Evolutionary conservation across 2,888 invertebrate genomes (phyloP), one percentile per base, ranked within the genome.

Genomic region (Cheilosia variabilis): DNA sequence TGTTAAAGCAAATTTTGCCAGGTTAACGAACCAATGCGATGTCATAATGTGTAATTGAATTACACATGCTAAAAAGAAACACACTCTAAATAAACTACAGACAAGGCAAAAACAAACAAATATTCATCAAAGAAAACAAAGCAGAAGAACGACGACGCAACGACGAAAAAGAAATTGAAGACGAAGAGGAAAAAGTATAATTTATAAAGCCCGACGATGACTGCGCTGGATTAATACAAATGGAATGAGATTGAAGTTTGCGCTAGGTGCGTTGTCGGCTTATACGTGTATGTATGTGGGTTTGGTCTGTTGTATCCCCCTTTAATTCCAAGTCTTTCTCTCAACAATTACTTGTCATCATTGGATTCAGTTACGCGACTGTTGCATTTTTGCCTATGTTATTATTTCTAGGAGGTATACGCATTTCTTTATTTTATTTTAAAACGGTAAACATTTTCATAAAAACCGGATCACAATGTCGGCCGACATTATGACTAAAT

Each of bases 391-490:
- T 47, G 53, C 66, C 45, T 45, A 9, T 47, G 13, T 10, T 37
- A 37, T 10, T 37, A 37, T 37, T 37, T 1, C 3, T 17, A 7
- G 19, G 17, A 45, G n/a, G 13, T 2, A 13, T 24, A 10, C 0
- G 9, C 24, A 24, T 43, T 27, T 73, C 22, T 52, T 52, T 58
- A 55, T 19, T 55, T 69, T 60, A 57, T 60, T 47, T n/a, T 60
- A 9, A 82, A 77, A 77, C 71, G 53, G 82, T 60, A 66, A 66
- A 68, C 31, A 34, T 66, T 34, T 65, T 58, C n/a, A 52, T 27
- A 71, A 82, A 55, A 82, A 82, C 71, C 71, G 45, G 78, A 72
- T 72, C 66, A 72, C 69, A 57, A 76, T 19, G 62, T 63, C 58
- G 52, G 27, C 31, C 34, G 65, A 50, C 55, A 50, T 50, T 52